Base-by-base conservation (phyloP, 2,113 vertebrate genomes). In the Anser cygnoides region DNA sequence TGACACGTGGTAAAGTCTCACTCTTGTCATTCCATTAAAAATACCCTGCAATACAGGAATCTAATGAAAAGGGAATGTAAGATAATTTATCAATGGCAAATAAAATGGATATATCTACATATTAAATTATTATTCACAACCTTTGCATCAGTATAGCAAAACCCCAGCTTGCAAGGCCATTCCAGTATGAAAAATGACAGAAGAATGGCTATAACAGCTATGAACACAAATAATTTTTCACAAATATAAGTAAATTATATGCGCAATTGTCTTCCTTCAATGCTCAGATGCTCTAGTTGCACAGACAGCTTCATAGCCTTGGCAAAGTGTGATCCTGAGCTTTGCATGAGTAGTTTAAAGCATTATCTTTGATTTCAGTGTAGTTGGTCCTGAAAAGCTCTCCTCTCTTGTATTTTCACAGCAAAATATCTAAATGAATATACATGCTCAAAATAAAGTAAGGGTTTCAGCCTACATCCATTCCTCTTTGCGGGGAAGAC, bases 1-100 rank as follows among this genome's bases (percentile, higher is more conserved):
- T 75, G n/a, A 66, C 0, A 1, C 0, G 1, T 25, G 57, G 37
- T 52, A 28, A 70, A 28, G 6, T 43, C 52, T 31, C 21, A 52
- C 6, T 5, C 13, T 74, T 87, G 37, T 13, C 28, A 23, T 59
- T 72, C 20, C 20, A 35, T 26, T 78, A 62, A 89, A 77, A 91
- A 37, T 11, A 39, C 6, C 6, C 37, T 6, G 2, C 33, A 13
- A 10, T 28, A 66, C 10, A 20, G 19, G 7, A 10, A 22, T 5
- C 17, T 61, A 7, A 70, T 26, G 14, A 72, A 63, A 82, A 82
- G 29, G 26, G 12, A 91, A 41, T 1, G 66, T 18, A 39, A 44
- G 12, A 49, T 25, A 58, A 67, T 59, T 80, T 52, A 52, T 5
- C 13, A 73, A 52, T 52, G 11, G 13, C 57, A 76, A 86, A 86